Evolutionary conservation across 2,888 invertebrate genomes (phyloP).

Genomic region (Drosophila birchii): DNA sequence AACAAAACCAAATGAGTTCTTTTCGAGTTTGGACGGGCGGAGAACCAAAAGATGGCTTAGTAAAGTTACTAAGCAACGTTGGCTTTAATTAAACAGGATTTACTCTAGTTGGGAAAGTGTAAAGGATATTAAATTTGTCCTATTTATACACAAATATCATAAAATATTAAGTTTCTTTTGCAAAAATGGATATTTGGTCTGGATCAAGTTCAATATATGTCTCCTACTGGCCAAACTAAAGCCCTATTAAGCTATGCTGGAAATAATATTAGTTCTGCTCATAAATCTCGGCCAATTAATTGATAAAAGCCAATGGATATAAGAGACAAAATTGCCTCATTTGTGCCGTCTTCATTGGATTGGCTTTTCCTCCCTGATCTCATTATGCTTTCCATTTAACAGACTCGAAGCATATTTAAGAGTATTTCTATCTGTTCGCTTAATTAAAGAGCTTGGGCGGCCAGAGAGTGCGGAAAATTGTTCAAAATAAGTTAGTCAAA

Average conservation of each 20-base stretch:
- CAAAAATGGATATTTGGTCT: background rate
- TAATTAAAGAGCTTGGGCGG: slow-evolving; percentile 67
- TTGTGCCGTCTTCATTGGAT: slow-evolving; percentile 26
- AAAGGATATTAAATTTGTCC: no score
- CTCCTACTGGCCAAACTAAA: background rate
- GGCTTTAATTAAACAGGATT: slow-evolving; percentile 64
- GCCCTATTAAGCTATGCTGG: slow-evolving; percentile 9
- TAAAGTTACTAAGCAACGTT: slow-evolving; percentile 46
- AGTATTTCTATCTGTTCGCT: slow-evolving; percentile 72
- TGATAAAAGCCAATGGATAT: slow-evolving; percentile 53
- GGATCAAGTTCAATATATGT: background rate
- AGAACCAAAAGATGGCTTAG: slow-evolving; percentile 39
- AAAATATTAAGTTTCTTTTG: background rate
- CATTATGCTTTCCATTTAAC: slow-evolving; percentile 63
- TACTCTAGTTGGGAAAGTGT: slow-evolving; percentile 5
- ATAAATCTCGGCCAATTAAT: slow-evolving; percentile 51
- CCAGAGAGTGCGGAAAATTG: slow-evolving; percentile 51
- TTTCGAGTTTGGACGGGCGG: slow-evolving; percentile 51
- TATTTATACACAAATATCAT: background rate
- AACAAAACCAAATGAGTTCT: slow-evolving; percentile 71
- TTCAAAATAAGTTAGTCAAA: slow-evolving; percentile 81
- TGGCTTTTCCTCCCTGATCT: slow-evolving; percentile 60
- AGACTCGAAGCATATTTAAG: slow-evolving; percentile 66
- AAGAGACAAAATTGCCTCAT: slow-evolving; percentile 33
- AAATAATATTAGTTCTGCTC: slow-evolving; percentile 13